phyloP scores from a whole-genome alignment of 2,113 vertebrate genomes.

The Bombycilla garrulus region DNA sequence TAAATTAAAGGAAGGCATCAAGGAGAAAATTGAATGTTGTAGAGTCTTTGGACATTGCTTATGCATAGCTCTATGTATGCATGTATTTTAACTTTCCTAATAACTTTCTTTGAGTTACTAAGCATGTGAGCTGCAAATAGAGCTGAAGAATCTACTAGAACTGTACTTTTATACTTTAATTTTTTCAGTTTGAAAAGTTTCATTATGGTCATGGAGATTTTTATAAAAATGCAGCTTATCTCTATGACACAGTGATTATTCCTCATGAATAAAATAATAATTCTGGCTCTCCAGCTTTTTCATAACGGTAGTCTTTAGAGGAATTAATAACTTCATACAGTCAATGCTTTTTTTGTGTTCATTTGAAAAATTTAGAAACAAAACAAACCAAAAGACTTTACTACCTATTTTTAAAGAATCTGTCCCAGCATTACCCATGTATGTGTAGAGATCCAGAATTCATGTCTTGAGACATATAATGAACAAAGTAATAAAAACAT shows the following conservation, averaged over 20 bases:
- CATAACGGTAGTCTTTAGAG: neutral
- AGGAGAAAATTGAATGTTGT: neutral
- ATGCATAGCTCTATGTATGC: neutral
- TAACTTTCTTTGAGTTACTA: neutral
- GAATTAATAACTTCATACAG: neutral
- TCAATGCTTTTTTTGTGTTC: neutral
- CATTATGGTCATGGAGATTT: neutral
- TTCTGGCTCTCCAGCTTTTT: slow-evolving; percentile 19
- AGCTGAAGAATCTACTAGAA: neutral
- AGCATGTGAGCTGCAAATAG: neutral
- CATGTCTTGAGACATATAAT: neutral
- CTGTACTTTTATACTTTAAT: neutral
- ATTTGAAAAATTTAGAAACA: neutral
- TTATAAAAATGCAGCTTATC: slow-evolving; percentile 30
- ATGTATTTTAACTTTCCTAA: neutral
- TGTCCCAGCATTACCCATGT: neutral
- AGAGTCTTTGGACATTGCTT: neutral
- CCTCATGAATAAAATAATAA: slow-evolving; percentile 60
- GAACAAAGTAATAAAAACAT: neutral
- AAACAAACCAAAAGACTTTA: neutral
- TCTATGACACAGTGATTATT: slow-evolving; percentile 51
- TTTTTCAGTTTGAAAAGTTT: neutral
- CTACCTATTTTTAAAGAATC: neutral
- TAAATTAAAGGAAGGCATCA: neutral
- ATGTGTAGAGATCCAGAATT: neutral